Evolutionary conservation across 2,113 vertebrate species (phyloP).

Genomic region (Amblyopsis rosae): DNA sequence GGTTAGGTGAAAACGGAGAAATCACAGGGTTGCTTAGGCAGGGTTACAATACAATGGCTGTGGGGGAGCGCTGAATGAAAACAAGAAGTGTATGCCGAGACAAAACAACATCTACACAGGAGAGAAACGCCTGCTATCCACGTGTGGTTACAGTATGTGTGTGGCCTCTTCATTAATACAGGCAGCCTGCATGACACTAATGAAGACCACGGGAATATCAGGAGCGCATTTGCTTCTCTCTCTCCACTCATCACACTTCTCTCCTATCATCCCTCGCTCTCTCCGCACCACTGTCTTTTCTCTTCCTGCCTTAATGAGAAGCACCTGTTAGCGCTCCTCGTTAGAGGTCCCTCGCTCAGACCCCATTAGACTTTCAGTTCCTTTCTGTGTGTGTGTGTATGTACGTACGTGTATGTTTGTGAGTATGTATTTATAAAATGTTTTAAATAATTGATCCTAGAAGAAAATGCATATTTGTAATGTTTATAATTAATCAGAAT

Average conservation of each 20-base stretch:
- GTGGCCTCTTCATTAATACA: slow-evolving; percentile 60
- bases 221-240: slow-evolving; percentile 40
- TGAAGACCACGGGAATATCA: slow-evolving; percentile 67
- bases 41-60: not conserved
- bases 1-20: too few relatives aligned
- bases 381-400: slow-evolving; percentile 4
- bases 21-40: not conserved
- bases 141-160: not conserved
- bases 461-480: not conserved
- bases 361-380: slow-evolving; percentile 46
- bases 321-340: slow-evolving; percentile 66
- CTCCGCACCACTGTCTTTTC: slow-evolving; percentile 22
- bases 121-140: not conserved
- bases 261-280: slow-evolving; percentile 8
- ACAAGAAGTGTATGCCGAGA: not conserved
- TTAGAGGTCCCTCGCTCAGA: slow-evolving; percentile 51
- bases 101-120: slow-evolving; percentile 1
- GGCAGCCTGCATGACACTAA: slow-evolving; percentile 63
- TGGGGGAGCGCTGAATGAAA: not conserved
- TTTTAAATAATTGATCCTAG: not conserved
- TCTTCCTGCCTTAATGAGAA: slow-evolving; percentile 65
- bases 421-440: not conserved
- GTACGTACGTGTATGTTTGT: not conserved
- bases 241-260: slow-evolving; percentile 7
- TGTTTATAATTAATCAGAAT: too few relatives aligned